phyloP scores from a whole-genome alignment of 2,113 vertebrate species.

The Sapajus apella region DNA sequence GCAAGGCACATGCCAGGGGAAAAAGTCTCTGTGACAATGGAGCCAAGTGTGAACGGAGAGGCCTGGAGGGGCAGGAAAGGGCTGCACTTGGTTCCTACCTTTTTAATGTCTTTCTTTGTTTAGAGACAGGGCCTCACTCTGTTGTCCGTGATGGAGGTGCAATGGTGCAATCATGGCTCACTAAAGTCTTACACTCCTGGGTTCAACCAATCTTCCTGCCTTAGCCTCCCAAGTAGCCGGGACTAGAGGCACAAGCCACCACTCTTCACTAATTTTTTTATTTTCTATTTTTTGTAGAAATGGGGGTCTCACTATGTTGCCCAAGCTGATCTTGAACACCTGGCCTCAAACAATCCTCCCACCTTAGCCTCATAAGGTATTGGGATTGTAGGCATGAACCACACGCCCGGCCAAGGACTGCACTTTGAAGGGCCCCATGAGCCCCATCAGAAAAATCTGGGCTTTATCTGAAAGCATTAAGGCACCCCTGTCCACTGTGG shows the following conservation, averaged over 20 bases:
- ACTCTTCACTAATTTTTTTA: neutral
- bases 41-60: neutral
- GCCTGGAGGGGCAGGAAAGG: neutral
- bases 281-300: neutral
- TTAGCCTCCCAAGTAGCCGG: neutral
- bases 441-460: neutral
- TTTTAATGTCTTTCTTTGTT: neutral
- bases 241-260: neutral
- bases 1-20: neutral
- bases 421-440: rapidly evolving
- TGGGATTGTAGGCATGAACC: neutral
- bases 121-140: neutral
- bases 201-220: neutral
- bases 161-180: neutral
- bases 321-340: too few species aligned
- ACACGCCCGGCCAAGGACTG: neutral
- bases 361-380: neutral
- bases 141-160: neutral
- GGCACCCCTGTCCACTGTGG: neutral
- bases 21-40: neutral
- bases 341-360: neutral
- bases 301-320: neutral
- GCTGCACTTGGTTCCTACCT: neutral
- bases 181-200: neutral
- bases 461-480: neutral